Evolutionary conservation across 1,140 invertebrate genomes (phyloP).

Genomic region (Hypothenemus hampei): DNA sequence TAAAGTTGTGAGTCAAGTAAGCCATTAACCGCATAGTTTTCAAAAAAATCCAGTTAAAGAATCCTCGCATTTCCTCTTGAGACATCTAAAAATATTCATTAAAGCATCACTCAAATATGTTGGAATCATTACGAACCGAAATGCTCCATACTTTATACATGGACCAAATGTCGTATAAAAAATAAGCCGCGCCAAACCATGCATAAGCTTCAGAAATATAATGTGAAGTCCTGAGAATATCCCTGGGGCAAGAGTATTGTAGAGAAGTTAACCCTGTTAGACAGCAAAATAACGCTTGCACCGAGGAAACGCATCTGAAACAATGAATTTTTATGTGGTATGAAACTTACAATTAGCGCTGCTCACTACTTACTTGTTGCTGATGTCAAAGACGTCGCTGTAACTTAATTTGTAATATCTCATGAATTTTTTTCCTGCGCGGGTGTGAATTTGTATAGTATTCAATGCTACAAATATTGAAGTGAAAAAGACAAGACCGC

Average conservation of each 20-base stretch:
- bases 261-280: slow-evolving; percentile 59
- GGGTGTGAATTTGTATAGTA: slow-evolving; percentile 53
- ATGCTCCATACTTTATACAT: slow-evolving; percentile 60
- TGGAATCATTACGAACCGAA: too few species aligned
- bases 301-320: slow-evolving; percentile 60
- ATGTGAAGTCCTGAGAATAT: slow-evolving; percentile 59
- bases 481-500: slow-evolving; percentile 60
- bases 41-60: slow-evolving; percentile 13
- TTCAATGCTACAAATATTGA: slow-evolving; percentile 58
- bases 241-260: slow-evolving; percentile 57
- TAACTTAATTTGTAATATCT: slow-evolving; percentile 57
- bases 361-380: slow-evolving; percentile 59
- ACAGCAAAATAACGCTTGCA: slow-evolving; percentile 61
- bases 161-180: slow-evolving; percentile 70
- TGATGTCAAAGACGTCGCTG: slow-evolving; percentile 62
- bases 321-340: not conserved
- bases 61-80: slow-evolving; percentile 15
- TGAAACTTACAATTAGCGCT: not conserved
- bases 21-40: slow-evolving; percentile 13
- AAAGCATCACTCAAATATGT: too few species aligned
- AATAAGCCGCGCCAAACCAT: slow-evolving; percentile 72
- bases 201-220: slow-evolving; percentile 68
- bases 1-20: slow-evolving; percentile 45
- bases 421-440: slow-evolving; percentile 50
- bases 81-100: too few species aligned